Conservation (phyloP, 2,113 vertebrate species). For the Australoheros scitulus region DNA sequence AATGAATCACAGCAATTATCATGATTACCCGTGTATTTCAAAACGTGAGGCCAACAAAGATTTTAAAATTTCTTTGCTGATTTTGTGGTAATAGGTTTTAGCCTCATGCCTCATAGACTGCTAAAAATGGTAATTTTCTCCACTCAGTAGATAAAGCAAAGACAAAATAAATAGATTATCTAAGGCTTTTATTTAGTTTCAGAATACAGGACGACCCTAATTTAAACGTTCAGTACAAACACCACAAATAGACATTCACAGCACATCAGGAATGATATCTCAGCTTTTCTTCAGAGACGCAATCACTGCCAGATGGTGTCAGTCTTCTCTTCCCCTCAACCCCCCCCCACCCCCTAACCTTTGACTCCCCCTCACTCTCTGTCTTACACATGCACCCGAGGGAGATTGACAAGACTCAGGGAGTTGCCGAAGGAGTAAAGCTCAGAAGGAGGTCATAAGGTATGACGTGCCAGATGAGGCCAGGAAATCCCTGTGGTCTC, state of each 20-base stretch:
- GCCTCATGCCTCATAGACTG: background rate
- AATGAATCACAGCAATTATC: slow-evolving; percentile 41
- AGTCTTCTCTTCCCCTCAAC: slow-evolving; percentile 24
- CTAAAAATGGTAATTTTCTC: background rate
- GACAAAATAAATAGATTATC: background rate
- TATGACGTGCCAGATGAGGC: slow-evolving; percentile 36
- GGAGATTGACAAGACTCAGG: slow-evolving; percentile 44
- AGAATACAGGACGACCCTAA: background rate
- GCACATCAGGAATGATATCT: slow-evolving; percentile 31
- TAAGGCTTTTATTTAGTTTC: background rate
- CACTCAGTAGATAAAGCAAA: background rate
- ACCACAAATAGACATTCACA: slow-evolving; percentile 27
- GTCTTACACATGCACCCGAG: slow-evolving; percentile 27
- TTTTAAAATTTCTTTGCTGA: background rate
- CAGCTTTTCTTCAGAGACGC: slow-evolving; percentile 46
- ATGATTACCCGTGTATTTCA: slow-evolving; percentile 23
- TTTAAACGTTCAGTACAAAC: background rate
- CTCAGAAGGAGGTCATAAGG: slow-evolving; percentile 41
- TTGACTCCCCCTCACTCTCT: slow-evolving; percentile 49
- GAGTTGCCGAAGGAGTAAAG: slow-evolving; percentile 37
- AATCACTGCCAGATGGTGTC: slow-evolving; percentile 72
- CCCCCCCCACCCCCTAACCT: slow-evolving; percentile 43
- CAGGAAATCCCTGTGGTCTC: slow-evolving; percentile 39
- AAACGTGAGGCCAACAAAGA: background rate
- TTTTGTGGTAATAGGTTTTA: background rate